Evolutionary conservation across 2,113 vertebrate genomes (phyloP), one percentile per base, ranked within the genome.

Genomic region (Lophura nycthemera): DNA sequence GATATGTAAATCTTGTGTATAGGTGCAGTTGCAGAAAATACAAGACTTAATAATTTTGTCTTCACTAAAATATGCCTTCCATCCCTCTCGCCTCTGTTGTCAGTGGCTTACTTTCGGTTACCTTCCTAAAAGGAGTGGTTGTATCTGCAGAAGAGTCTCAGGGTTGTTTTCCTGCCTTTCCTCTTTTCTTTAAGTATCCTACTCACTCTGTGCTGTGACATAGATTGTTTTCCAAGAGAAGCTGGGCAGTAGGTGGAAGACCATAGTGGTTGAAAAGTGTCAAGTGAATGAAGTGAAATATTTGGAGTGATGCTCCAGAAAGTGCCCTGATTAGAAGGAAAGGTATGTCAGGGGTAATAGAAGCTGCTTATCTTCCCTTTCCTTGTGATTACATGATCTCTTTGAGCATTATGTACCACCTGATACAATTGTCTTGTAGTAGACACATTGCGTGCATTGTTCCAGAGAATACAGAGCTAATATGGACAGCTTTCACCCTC

Each of bases 1-100:
- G 72, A 89, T 42, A 77, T 75, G 89, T 95, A 88, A 93, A 86
- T 93, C 84, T 91, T 93, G 56, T 90, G 94, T 93, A 91, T 83
- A 88, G 79, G 57, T 83, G 89, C 76, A 93, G 91, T 90, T 97
- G 93, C 96, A 95, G 85, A 72, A 92, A 90, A 84, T 91, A 92
- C 78, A 87, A 45, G 48, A 11, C 63, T 80, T 76, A 88, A 96
- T 95, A 94, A 96, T 94, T 94, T 30, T 95, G 74, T 92, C 22
- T 67, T 56, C 19, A 43, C 16, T 91, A 82, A 95, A 95, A 86
- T 92, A 95, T 83, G 47, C 25, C 88, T 92, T 74, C 56, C 72
- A 81, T 88, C 42, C 32, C 22, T 50, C 72, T 93, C 90, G 83
- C 89, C 89, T 96, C 78, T 92, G 75, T 64, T 89, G 82, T 86